phyloP scores from a whole-genome alignment of 2,113 vertebrate genomes.

The Brachypodius melanocephalos region DNA sequence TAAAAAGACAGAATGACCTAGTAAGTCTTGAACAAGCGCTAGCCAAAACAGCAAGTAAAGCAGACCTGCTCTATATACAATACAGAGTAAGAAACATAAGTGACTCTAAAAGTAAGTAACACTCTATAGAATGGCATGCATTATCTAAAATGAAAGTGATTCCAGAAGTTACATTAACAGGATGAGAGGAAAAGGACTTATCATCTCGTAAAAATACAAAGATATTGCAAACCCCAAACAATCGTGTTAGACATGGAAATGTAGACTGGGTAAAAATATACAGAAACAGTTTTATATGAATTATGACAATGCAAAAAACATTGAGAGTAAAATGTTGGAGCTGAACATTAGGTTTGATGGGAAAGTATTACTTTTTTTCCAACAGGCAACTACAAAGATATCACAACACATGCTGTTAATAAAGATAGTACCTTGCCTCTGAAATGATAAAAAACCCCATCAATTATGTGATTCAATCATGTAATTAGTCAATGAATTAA shows the following conservation, averaged over 20 bases:
- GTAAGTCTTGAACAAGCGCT: background rate
- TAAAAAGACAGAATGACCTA: constrained; percentile 60
- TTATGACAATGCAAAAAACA: background rate
- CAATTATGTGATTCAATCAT: background rate
- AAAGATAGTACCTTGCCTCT: background rate
- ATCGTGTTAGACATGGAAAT: background rate
- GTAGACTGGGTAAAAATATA: background rate
- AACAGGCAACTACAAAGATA: background rate
- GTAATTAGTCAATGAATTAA: background rate
- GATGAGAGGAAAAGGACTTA: background rate
- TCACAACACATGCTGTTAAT: background rate
- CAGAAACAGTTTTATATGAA: background rate
- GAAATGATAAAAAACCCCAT: background rate
- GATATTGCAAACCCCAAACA: background rate
- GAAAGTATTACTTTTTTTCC: background rate
- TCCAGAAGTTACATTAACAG: background rate
- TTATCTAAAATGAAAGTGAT: background rate
- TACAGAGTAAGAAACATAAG: background rate
- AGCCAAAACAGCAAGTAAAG: background rate
- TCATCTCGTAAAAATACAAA: background rate
- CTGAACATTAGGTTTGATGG: background rate
- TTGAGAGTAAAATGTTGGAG: background rate
- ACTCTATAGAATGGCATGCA: background rate
- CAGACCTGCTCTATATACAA: background rate
- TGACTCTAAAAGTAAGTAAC: background rate